phyloP scores from a whole-genome alignment of 1,140 invertebrate genomes.

The Coptotermes formosanus region DNA sequence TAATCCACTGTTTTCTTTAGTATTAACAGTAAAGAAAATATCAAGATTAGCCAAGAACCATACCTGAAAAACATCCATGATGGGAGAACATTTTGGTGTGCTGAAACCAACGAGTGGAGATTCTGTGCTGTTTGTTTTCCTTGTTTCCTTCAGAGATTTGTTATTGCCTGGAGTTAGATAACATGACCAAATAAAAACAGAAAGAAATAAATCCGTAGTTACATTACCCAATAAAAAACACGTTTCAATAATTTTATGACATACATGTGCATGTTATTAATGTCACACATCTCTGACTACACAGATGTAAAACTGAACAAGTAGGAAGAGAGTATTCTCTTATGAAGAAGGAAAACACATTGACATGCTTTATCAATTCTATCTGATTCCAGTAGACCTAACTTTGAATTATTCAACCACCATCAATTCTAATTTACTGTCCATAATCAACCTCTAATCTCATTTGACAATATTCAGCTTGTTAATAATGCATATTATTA shows the following conservation, averaged over 20 bases:
- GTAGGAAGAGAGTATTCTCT: too few relatives aligned
- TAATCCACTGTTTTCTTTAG: background rate
- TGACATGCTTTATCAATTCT: too few relatives aligned
- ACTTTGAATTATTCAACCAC: too few relatives aligned
- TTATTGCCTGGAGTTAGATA: background rate
- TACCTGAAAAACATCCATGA: background rate
- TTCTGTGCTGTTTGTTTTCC: background rate
- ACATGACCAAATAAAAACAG: background rate
- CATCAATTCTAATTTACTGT: too few relatives aligned
- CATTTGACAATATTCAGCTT: too few relatives aligned
- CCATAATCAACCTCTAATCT: too few relatives aligned
- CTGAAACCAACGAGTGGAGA: background rate
- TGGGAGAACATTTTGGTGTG: background rate
- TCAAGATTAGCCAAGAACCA: background rate
- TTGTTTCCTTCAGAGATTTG: background rate
- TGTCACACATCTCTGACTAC: background rate
- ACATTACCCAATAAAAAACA: background rate
- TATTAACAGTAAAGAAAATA: background rate
- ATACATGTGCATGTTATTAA: background rate
- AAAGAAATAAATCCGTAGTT: background rate
- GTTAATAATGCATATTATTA: too few relatives aligned
- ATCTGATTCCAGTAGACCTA: too few relatives aligned
- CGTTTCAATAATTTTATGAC: background rate
- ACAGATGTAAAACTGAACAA: too few relatives aligned
- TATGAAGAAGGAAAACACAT: too few relatives aligned